phyloP scores from a whole-genome alignment of 2,797 vertebrate species.

The Siniperca undulata region DNA sequence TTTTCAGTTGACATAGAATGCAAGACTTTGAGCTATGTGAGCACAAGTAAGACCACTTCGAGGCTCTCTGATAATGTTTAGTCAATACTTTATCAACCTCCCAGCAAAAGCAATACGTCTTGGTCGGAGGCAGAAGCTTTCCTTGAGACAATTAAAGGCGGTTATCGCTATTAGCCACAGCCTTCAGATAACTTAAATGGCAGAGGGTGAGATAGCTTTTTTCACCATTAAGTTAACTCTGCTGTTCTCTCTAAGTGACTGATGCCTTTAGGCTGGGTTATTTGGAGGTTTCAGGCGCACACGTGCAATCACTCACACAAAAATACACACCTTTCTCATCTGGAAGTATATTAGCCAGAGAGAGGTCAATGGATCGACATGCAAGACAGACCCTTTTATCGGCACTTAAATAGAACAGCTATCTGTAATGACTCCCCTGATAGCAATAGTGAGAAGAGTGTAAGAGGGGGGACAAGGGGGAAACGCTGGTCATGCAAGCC shows the following conservation, averaged over 20 bases:
- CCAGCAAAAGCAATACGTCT: slow-evolving; percentile 25
- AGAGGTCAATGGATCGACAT: slow-evolving; percentile 67
- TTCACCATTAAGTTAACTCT: slow-evolving; percentile 58
- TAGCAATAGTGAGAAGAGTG: slow-evolving; percentile 64
- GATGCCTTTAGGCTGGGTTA: slow-evolving; percentile 49
- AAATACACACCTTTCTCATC: slow-evolving; percentile 45
- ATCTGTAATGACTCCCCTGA: slow-evolving; percentile 75
- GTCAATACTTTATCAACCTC: slow-evolving; percentile 74
- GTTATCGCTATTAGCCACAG: slow-evolving; percentile 49
- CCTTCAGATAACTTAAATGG: slow-evolving; percentile 52
- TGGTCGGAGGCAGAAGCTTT: slow-evolving; percentile 27
- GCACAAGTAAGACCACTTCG: slow-evolving; percentile 28
- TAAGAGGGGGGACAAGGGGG: slow-evolving; percentile 35
- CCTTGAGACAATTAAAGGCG: slow-evolving; percentile 59
- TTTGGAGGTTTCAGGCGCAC: slow-evolving; percentile 45
- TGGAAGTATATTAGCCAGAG: slow-evolving; percentile 61
- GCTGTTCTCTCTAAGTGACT: slow-evolving; percentile 43
- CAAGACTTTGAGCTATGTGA: slow-evolving; percentile 17
- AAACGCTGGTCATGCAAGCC: slow-evolving; percentile 47
- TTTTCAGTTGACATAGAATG: slow-evolving; percentile 41
- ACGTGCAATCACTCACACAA: background rate
- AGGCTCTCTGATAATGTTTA: slow-evolving; percentile 55
- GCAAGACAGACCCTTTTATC: slow-evolving; percentile 72
- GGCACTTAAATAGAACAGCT: slow-evolving; percentile 72
- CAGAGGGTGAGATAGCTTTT: slow-evolving; percentile 58